Evolutionary conservation across 2,113 vertebrate species (phyloP).

Genomic region (Neotragus pygmaeus): DNA sequence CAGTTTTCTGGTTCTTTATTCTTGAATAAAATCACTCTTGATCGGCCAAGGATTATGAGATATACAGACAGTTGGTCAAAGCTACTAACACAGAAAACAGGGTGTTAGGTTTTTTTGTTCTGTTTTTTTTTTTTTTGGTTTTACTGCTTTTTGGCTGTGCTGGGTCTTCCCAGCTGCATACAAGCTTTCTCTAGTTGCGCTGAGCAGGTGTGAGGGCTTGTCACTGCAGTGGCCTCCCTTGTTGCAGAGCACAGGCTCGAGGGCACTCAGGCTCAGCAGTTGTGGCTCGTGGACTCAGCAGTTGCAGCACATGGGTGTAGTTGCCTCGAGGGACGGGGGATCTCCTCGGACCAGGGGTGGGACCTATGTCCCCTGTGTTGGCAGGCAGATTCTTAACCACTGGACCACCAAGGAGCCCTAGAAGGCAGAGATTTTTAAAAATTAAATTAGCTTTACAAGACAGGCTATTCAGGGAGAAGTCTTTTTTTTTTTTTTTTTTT

Average conservation of each 20-base stretch:
- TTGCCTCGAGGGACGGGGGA: background rate
- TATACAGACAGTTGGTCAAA: background rate
- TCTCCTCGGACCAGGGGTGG: background rate
- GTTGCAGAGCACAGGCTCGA: background rate
- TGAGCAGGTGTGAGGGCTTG: background rate
- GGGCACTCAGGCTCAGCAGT: background rate
- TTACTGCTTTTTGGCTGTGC: background rate
- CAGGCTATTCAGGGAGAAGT: background rate
- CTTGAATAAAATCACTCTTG: background rate
- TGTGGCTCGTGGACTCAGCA: background rate
- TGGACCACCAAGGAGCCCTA: background rate
- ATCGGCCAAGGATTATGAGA: background rate
- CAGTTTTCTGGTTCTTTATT: background rate
- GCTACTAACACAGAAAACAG: background rate
- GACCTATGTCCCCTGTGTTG: fast-evolving
- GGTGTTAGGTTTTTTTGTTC: background rate
- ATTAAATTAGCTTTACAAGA: background rate
- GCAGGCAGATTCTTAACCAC: background rate
- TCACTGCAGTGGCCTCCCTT: background rate
- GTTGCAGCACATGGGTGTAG: background rate
- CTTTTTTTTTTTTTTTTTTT: background rate
- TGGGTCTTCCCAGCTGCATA: background rate
- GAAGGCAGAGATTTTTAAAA: background rate
- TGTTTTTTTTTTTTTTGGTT: background rate
- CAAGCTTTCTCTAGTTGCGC: background rate